Conservation (phyloP, 2,797 vertebrate species). For the Sciurus carolinensis region DNA sequence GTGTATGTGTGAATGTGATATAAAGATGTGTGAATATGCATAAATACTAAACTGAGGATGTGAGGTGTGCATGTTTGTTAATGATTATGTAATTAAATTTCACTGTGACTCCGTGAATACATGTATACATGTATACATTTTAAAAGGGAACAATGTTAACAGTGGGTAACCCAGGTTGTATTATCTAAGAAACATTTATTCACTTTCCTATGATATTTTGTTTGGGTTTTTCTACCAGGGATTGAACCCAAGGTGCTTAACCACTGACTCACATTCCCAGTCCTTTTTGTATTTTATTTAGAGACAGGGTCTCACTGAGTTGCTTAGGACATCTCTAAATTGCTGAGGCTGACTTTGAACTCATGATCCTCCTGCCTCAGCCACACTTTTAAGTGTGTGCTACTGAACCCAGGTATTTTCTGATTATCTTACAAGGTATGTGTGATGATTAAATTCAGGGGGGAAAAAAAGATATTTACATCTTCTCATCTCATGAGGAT, state of each 20-base stretch:
- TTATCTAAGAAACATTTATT: background rate
- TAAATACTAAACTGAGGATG: background rate
- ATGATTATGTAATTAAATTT: background rate
- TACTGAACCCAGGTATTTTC: background rate
- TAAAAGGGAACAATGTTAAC: background rate
- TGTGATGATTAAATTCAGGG: background rate
- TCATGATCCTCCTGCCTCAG: too few relatives aligned
- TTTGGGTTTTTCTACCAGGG: background rate
- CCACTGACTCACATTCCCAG: too few relatives aligned
- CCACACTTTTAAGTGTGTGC: too few relatives aligned
- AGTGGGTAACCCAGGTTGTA: background rate
- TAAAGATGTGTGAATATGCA: background rate
- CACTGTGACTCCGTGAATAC: background rate
- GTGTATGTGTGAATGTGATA: background rate
- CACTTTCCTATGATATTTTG: background rate
- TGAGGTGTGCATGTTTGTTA: background rate
- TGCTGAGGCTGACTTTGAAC: too few relatives aligned
- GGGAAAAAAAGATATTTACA: background rate
- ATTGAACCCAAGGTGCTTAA: too few relatives aligned
- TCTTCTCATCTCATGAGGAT: constrained; percentile 14
- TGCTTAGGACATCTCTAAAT: too few relatives aligned
- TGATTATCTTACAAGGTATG: constrained; percentile 14
- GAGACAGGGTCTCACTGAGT: too few relatives aligned
- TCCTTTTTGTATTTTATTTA: too few relatives aligned
- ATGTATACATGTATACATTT: background rate